A percentile compares a stretch with the other conserved stretches of the same genome.
phyloP scores from a whole-genome alignment of 2,797 vertebrate species.

The Lerista edwardsae region DNA sequence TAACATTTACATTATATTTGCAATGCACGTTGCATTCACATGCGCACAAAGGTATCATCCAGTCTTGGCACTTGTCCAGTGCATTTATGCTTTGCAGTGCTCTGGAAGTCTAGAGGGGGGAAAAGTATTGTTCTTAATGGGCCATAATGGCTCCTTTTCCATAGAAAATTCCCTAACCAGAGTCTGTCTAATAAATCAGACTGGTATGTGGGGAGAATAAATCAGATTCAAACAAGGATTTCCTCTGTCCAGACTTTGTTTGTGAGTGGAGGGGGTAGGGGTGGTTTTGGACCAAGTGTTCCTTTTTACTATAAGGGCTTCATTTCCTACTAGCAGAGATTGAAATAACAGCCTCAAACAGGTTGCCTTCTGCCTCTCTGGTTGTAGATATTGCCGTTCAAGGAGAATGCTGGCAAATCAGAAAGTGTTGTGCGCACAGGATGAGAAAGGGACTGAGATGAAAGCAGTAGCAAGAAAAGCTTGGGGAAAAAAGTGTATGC shows the following conservation, averaged over 20 bases:
- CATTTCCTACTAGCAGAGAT: neutral
- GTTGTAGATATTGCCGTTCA: neutral
- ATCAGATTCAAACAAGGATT: neutral
- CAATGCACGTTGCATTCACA: too few species aligned
- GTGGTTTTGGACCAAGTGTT: neutral
- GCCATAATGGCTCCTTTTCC: neutral
- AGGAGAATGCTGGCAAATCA: neutral
- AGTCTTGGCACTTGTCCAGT: neutral
- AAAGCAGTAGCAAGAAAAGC: neutral
- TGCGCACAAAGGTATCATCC: neutral
- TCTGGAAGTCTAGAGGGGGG: too few species aligned
- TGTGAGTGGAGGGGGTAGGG: neutral
- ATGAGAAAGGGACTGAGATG: neutral
- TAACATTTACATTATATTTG: too few species aligned
- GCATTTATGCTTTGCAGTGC: neutral
- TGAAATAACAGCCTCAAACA: neutral
- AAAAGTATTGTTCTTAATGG: neutral
- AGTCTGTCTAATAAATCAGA: conserved; percentile 5
- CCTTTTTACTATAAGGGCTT: neutral
- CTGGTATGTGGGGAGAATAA: neutral
- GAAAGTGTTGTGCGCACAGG: neutral
- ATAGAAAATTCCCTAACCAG: neutral
- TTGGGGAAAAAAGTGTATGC: neutral
- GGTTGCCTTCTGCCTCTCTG: too few species aligned
- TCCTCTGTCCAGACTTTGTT: neutral